Percentiles rank a stretch among this genome's conserved stretches.
Conservation (phyloP, 1,140 invertebrate genomes). For the Brachionus calyciflorus region DNA sequence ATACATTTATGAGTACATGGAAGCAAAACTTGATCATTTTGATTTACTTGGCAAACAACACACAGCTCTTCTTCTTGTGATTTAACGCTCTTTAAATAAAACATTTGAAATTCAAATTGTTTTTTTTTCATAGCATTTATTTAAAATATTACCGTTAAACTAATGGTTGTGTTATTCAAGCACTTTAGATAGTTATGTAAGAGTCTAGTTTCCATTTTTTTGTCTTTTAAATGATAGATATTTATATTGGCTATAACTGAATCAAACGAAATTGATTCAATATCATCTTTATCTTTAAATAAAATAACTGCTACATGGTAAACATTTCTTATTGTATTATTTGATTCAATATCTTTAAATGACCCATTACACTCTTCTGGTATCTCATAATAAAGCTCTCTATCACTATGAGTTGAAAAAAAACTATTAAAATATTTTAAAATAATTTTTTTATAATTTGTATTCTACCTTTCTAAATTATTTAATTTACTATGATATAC, state of each 20-base stretch:
- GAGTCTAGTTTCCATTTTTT: conserved; percentile 25
- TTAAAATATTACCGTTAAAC: neutral
- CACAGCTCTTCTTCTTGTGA: conserved; percentile 14
- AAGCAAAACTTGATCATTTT: neutral
- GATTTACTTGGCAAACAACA: neutral
- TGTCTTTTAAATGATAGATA: conserved; percentile 34
- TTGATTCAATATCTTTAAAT: neutral
- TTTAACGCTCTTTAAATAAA: neutral
- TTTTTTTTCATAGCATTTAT: neutral
- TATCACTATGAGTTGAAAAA: neutral
- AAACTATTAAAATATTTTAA: neutral
- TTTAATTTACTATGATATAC: neutral
- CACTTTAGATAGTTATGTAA: conserved; percentile 26
- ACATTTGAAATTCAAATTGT: neutral
- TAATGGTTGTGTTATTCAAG: neutral
- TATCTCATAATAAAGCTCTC: neutral
- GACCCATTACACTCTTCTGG: neutral
- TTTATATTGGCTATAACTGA: conserved; percentile 13
- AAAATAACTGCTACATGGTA: conserved; percentile 2
- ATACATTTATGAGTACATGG: conserved; percentile 28
- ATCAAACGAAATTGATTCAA: neutral
- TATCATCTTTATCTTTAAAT: neutral
- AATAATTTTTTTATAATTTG: neutral
- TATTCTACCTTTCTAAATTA: neutral
- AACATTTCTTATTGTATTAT: neutral